Evolutionary conservation across 2,888 invertebrate genomes (phyloP).

Genomic region (Eilema sororculum): DNA sequence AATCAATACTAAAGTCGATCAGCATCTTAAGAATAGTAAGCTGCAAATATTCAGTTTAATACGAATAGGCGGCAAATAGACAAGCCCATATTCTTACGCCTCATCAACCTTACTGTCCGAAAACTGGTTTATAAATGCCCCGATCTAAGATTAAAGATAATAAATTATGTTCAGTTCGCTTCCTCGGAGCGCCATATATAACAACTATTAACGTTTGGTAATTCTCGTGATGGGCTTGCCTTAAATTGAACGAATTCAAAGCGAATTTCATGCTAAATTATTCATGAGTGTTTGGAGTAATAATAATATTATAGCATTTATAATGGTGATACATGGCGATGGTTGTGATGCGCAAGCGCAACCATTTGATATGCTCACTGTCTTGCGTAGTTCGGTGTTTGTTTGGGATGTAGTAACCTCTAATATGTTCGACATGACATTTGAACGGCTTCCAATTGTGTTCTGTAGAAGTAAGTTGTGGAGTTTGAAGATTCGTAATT

Average conservation of each 20-base stretch:
- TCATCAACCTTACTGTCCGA: slow-evolving; percentile 14
- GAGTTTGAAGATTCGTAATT: background rate
- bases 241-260: slow-evolving; percentile 43
- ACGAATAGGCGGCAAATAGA: background rate
- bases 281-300: slow-evolving; percentile 31
- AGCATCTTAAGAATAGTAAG: too few species aligned
- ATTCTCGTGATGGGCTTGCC: slow-evolving; percentile 31
- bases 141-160: slow-evolving; percentile 37
- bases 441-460: background rate
- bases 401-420: background rate
- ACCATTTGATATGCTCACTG: slow-evolving; percentile 12
- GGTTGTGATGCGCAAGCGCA: background rate
- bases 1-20: too few species aligned
- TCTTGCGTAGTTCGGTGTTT: slow-evolving; percentile 8
- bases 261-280: slow-evolving; percentile 47
- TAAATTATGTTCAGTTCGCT: slow-evolving; percentile 42
- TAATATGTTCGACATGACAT: slow-evolving; percentile 11
- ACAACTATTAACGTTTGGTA: slow-evolving; percentile 37
- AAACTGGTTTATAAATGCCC: slow-evolving; percentile 21
- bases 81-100: slow-evolving; percentile 17
- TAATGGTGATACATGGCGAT: slow-evolving; percentile 18
- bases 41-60: background rate
- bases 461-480: background rate
- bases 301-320: slow-evolving; percentile 13
- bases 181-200: slow-evolving; percentile 36